Conservation (phyloP, 2,888 invertebrate species). For the Mimumesa dahlbomi region DNA sequence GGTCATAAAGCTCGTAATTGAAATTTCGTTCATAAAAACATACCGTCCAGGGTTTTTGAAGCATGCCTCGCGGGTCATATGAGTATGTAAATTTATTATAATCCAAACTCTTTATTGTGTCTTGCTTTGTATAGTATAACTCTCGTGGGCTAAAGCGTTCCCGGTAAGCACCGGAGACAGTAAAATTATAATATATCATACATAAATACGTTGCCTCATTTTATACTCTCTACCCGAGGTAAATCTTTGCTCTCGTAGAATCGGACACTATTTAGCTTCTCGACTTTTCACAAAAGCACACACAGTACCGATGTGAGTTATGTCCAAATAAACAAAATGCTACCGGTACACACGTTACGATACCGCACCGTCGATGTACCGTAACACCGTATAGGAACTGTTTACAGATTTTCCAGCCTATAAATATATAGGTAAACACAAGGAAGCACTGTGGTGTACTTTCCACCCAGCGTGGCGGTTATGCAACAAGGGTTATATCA, state of each 20-base stretch:
- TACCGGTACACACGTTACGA: not conserved
- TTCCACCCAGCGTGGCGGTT: not conserved
- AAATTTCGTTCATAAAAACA: slow-evolving; percentile 11
- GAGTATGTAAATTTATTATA: slow-evolving; percentile 34
- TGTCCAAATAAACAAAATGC: not conserved
- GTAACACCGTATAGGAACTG: too few species aligned
- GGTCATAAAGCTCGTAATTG: slow-evolving; percentile 14
- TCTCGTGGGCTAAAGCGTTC: slow-evolving; percentile 6
- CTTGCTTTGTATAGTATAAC: not conserved
- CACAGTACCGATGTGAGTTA: not conserved
- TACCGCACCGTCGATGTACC: too few species aligned
- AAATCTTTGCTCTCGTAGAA: not conserved
- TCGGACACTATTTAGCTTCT: not conserved
- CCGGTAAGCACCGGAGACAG: not conserved
- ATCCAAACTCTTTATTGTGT: slow-evolving; percentile 16
- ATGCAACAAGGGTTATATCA: not conserved
- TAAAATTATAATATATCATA: slow-evolving; percentile 10
- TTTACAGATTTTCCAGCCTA: too few species aligned
- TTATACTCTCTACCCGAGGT: not conserved
- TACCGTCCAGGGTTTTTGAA: too few species aligned
- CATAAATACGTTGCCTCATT: slow-evolving; percentile 2
- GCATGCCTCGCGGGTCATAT: not conserved
- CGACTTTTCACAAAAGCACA: too few species aligned
- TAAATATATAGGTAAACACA: too few species aligned
- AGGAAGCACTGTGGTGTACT: too few species aligned